These are phyloP conservation scores for Hirundo rustica DNA, from an alignment of 2,797 vertebrate species.

Conservation along the genomic window DNA sequence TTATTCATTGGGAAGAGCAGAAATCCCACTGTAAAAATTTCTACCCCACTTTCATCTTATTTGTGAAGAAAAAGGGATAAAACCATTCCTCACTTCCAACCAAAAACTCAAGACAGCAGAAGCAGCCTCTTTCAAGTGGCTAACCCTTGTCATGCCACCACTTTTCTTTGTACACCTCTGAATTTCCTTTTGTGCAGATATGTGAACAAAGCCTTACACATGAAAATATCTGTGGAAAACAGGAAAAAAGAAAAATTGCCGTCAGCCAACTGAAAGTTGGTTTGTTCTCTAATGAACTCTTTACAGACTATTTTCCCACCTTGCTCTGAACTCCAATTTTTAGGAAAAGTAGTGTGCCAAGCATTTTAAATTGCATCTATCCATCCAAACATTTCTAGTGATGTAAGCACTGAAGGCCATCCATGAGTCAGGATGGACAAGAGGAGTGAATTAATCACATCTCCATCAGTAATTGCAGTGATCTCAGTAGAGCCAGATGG, in stretches of 20 bases:
- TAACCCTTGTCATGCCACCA: not conserved
- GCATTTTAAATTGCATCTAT: not conserved
- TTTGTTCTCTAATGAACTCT: not conserved
- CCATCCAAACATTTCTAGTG: not conserved
- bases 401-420: not conserved
- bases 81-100: not conserved
- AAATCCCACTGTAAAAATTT: not conserved
- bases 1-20: not conserved
- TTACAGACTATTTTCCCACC: not conserved
- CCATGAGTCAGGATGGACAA: not conserved
- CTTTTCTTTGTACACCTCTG: not conserved
- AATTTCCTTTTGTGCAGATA: not conserved
- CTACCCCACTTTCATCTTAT: not conserved
- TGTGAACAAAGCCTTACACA: not conserved
- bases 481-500: not conserved
- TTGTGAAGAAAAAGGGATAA: not conserved
- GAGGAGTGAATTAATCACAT: not conserved
- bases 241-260: not conserved
- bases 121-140: not conserved
- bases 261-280: not conserved
- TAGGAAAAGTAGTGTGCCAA: not conserved
- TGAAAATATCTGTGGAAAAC: not conserved
- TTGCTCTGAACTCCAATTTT: not conserved
- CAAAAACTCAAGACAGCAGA: not conserved
- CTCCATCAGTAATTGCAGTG: not conserved